Percentiles rank a stretch among this genome's conserved stretches.
Evolutionary conservation across 2,888 invertebrate species (phyloP).

Genomic region (Polydrusus tereticollis): DNA sequence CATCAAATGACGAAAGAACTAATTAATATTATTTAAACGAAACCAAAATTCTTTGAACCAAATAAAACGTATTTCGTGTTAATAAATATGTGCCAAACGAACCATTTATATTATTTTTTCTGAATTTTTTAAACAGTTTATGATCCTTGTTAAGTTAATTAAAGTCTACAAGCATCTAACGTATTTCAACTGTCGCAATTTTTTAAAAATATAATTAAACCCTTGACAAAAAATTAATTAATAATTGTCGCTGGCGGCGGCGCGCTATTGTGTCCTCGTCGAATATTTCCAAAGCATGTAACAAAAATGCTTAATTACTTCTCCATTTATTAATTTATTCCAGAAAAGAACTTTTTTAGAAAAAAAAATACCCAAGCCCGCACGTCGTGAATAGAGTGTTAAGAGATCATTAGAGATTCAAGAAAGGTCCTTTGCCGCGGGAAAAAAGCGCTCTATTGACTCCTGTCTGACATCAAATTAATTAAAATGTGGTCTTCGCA

Average conservation of each 20-base stretch:
- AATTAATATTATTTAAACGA: too few species aligned
- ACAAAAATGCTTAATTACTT: conserved; percentile 38
- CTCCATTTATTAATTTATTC: conserved; percentile 36
- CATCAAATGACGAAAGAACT: too few species aligned
- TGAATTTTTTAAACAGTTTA: too few species aligned
- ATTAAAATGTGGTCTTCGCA: conserved; percentile 55
- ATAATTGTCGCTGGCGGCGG: conserved; percentile 7
- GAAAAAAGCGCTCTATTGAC: conserved; percentile 54
- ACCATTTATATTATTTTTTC: too few species aligned
- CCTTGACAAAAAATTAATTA: conserved; percentile 8
- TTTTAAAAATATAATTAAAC: neutral
- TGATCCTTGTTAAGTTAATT: too few species aligned
- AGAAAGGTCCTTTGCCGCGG: conserved; percentile 51
- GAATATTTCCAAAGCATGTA: conserved; percentile 19
- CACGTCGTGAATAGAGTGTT: conserved; percentile 41
- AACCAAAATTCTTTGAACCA: too few species aligned
- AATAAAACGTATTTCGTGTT: too few species aligned
- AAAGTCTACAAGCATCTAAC: neutral
- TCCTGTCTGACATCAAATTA: conserved; percentile 61
- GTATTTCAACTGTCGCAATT: neutral
- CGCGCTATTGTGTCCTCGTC: conserved; percentile 17
- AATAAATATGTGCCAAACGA: too few species aligned
- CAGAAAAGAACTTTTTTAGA: conserved; percentile 13
- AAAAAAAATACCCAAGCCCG: conserved; percentile 33
- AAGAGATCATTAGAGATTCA: conserved; percentile 57